Evolutionary conservation across 2,888 invertebrate species (phyloP).

Genomic region (Cerastis rubricosa): DNA sequence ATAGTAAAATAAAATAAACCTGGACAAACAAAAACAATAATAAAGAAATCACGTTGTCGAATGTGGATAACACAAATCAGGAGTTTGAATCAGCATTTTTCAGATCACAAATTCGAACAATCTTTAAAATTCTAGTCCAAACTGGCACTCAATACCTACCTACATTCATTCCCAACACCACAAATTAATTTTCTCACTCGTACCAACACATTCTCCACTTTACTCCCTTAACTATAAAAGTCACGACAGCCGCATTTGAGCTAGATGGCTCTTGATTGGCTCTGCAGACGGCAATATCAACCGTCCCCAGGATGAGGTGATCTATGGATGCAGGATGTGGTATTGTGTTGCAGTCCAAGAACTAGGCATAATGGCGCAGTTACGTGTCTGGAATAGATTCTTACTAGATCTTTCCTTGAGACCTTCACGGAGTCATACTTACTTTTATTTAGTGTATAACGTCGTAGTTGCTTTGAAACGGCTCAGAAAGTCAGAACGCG

Average conservation of each 20-base stretch:
- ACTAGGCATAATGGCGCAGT: slow-evolving; percentile 11
- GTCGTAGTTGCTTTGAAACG: background rate
- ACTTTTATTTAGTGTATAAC: background rate
- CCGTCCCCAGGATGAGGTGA: slow-evolving; percentile 40
- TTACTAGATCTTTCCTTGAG: slow-evolving; percentile 27
- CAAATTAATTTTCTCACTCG: background rate
- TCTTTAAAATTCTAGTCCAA: background rate
- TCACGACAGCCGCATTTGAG: background rate
- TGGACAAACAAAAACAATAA: too few species aligned
- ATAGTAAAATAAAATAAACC: too few species aligned
- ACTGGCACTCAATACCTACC: background rate
- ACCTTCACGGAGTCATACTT: background rate
- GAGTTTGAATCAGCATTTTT: background rate
- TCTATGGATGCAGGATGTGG: slow-evolving; percentile 41
- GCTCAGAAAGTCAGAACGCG: background rate
- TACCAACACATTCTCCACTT: slow-evolving; percentile 7
- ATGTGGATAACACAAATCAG: background rate
- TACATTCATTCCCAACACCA: background rate
- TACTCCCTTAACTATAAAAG: slow-evolving; percentile 11
- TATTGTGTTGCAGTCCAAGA: slow-evolving; percentile 53
- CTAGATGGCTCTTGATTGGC: slow-evolving; percentile 38
- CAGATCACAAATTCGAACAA: background rate
- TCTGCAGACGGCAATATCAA: slow-evolving; percentile 34
- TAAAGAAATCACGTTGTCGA: background rate
- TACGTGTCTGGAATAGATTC: slow-evolving; percentile 34